These are phyloP conservation scores for Drosophila kambysellisi DNA, from an alignment of 2,888 invertebrate species.

Conservation along the genomic window DNA sequence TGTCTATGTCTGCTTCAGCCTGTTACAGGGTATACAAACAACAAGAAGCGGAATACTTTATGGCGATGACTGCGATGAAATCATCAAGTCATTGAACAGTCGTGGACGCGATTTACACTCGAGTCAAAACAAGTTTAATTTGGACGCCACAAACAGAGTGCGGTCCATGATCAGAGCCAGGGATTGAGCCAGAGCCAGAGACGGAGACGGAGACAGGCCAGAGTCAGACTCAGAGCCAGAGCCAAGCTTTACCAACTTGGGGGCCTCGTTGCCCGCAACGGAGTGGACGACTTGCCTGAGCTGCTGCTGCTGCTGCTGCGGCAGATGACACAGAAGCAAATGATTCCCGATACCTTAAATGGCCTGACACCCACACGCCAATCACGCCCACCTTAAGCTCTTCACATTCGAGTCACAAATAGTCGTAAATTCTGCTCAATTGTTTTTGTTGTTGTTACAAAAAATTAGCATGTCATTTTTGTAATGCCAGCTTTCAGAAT, in stretches of 20 bases:
- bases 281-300: conserved; percentile 34
- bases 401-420: conserved; percentile 4
- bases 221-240: neutral
- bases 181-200: neutral
- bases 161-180: conserved; percentile 8
- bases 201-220: neutral
- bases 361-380: conserved; percentile 1
- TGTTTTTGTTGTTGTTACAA: neutral
- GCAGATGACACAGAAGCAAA: conserved; percentile 29
- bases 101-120: conserved; percentile 36
- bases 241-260: conserved; percentile 31
- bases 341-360: conserved; percentile 11
- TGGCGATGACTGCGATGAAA: conserved; percentile 30
- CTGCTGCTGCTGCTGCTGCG: neutral
- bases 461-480: conserved; percentile 33
- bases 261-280: neutral
- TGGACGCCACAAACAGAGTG: conserved; percentile 3
- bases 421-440: neutral
- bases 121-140: conserved; percentile 37
- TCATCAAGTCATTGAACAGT: conserved; percentile 39
- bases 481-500: neutral
- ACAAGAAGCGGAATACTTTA: neutral
- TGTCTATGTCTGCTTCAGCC: too few species aligned
- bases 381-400: neutral
- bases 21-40: conserved; percentile 2